Evolutionary conservation across 2,113 vertebrate genomes (phyloP), one percentile per base, ranked within the genome.

Genomic region (Hydrochoerus hydrochaeris): DNA sequence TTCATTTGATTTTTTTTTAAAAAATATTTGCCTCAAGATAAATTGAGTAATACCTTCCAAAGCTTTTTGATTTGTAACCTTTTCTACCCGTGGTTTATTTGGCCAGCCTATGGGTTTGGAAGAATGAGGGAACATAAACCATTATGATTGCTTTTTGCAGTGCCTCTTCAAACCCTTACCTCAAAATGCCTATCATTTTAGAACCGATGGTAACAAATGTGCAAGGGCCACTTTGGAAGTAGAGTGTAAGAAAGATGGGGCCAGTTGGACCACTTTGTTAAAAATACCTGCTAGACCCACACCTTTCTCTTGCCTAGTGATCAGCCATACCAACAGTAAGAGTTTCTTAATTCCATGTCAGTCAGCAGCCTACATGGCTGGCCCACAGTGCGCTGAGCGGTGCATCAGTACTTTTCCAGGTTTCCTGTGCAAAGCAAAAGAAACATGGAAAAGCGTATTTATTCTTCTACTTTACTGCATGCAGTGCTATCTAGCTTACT

Each of bases 61-160:
- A 58, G 16, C 67, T 67, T 94, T 75, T 35, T 84, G 49, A 93
- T 91, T 90, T 58, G 32, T 24, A 63, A 30, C 26, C 46, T 93
- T 78, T 87, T 80, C 35, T 67, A 62, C 54, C 14, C 88, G 32
- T 63, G 17, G 62, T 91, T 92, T 96, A 69, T 88, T 95, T 97
- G 92, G 73, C 60, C 84, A 75, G 32, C 44, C 20, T 85, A 57
- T 38, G 38, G 54, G 58, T 95, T 94, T 92, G 88, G 89, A 96
- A 94, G 86, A 94, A 91, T 85, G 60, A 97, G n/a, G 46, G 11
- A 84, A 54, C 83, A 38, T 85, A 77, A 81, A 90, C 58, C 89
- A 26, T 95, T 95, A 57, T 22, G 26, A 91, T 73, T 78, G 26
- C 81, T 90, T 52, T 97, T 89, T 44, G 52, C 57, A 91, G 90